Evolutionary conservation across 2,113 vertebrate species (phyloP).

Genomic region (Melanostigma gelatinosum): DNA sequence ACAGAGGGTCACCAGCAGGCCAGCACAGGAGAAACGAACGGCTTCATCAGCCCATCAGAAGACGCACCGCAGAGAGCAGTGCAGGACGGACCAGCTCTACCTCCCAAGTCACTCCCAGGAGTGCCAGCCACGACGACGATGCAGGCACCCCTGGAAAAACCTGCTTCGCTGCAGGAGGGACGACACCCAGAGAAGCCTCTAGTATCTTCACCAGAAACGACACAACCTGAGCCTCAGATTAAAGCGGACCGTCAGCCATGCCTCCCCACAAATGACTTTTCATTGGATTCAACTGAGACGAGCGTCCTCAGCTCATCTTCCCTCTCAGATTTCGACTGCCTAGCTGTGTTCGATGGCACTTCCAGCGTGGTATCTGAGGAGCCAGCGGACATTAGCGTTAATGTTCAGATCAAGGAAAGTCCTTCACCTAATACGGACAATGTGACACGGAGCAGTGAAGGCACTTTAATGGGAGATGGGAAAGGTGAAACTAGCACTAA

Average conservation of each 20-base stretch:
- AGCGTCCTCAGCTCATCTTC: constrained; percentile 57
- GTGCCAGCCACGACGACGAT: neutral
- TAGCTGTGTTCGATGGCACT: constrained; percentile 46
- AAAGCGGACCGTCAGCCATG: constrained; percentile 1
- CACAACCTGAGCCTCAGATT: constrained; percentile 32
- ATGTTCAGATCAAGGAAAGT: constrained; percentile 13
- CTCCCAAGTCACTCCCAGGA: constrained; percentile 33
- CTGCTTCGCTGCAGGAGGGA: constrained; percentile 11
- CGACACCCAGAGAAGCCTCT: neutral
- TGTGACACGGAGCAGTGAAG: constrained; percentile 15
- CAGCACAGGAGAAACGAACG: constrained; percentile 52
- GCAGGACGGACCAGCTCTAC: constrained; percentile 22
- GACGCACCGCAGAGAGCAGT: constrained; percentile 16
- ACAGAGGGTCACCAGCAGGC: constrained; percentile 53
- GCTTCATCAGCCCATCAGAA: constrained; percentile 46
- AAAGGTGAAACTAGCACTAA: constrained; percentile 24
- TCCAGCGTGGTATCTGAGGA: constrained; percentile 34
- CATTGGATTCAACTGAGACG: constrained; percentile 51
- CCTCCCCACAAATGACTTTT: constrained; percentile 47
- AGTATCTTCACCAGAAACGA: neutral
- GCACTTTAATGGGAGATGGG: constrained; percentile 14
- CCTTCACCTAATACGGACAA: constrained; percentile 7
- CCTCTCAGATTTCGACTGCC: constrained; percentile 60
- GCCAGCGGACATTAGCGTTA: constrained; percentile 3
- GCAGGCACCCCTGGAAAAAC: constrained; percentile 26